These are phyloP conservation scores for Grammomys dolichurus DNA, from an alignment of 2,113 vertebrate species.

Conservation along the genomic window DNA sequence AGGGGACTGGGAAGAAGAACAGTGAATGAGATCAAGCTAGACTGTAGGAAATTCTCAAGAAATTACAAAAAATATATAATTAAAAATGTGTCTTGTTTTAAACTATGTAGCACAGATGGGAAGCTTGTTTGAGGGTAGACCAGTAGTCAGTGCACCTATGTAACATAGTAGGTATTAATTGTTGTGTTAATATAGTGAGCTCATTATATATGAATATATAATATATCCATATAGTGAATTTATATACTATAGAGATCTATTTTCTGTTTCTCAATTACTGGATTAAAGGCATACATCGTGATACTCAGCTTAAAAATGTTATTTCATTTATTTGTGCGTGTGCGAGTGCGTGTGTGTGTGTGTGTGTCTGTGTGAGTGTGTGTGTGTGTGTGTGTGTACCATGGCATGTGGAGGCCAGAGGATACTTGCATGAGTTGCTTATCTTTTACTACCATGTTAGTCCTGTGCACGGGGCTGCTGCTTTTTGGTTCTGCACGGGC, in stretches of 20 bases:
- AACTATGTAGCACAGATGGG: neutral
- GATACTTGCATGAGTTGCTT: neutral
- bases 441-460: neutral
- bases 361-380: too few species aligned
- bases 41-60: neutral
- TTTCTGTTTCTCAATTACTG: neutral
- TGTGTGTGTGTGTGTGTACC: too few species aligned
- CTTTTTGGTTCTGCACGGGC: too few species aligned
- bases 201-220: too few species aligned
- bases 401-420: neutral
- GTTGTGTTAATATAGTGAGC: neutral
- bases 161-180: neutral
- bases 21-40: neutral
- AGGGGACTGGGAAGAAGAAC: neutral
- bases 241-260: neutral
- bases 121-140: neutral
- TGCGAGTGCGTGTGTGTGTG: too few species aligned
- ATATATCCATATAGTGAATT: too few species aligned
- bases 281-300: neutral
- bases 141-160: neutral
- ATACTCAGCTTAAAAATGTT: neutral
- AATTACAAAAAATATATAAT: neutral
- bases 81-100: neutral
- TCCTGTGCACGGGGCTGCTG: too few species aligned
- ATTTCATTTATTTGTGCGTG: neutral